Evolutionary conservation across 2,797 vertebrate species (phyloP).

Genomic region (Amazonetta brasiliensis): DNA sequence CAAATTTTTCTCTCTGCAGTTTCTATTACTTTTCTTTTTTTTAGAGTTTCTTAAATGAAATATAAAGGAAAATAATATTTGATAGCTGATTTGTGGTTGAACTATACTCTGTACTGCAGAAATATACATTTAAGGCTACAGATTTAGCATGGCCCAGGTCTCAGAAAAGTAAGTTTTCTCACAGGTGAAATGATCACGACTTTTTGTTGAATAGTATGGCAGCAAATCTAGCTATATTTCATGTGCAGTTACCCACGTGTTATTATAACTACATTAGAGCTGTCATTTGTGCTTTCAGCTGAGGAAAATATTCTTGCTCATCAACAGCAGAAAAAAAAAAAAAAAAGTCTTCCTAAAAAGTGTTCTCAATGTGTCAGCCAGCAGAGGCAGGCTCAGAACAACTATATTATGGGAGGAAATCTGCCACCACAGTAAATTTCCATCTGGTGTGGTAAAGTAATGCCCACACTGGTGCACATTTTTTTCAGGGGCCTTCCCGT

Average conservation of each 20-base stretch:
- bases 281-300: not conserved
- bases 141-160: not conserved
- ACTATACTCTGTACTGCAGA: not conserved
- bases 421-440: not conserved
- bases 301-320: not conserved
- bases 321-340: not conserved
- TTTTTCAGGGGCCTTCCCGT: not conserved
- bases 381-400: not conserved
- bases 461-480: rapidly evolving
- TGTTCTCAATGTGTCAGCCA: not conserved
- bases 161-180: not conserved
- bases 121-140: not conserved
- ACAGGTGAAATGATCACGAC: not conserved
- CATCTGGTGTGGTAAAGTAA: not conserved
- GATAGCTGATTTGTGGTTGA: not conserved
- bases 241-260: not conserved
- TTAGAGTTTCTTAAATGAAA: not conserved
- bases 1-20: not conserved
- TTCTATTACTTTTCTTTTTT: not conserved
- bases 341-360: not conserved
- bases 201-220: not conserved
- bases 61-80: not conserved
- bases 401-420: not conserved
- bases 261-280: not conserved
- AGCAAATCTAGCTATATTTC: not conserved